Evolutionary conservation across 2,797 vertebrate genomes (phyloP), one percentile per base, ranked within the genome.

Genomic region (Myripristis jacobus): DNA sequence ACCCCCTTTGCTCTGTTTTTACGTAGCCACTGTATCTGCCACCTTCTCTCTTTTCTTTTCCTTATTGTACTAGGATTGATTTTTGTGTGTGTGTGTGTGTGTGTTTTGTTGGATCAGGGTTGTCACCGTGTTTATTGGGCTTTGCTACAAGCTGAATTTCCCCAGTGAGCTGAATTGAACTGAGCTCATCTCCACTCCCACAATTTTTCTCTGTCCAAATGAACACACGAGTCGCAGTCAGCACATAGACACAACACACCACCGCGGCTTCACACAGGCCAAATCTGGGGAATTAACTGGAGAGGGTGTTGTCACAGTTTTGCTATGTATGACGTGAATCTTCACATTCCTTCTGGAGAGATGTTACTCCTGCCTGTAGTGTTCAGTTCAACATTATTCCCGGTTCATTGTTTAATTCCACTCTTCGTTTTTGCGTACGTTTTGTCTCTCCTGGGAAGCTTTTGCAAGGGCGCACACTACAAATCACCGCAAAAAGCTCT

Each of bases 281-380:
- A 13, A 67, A 65, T 64, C 70, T 63, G 75, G 65, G 68, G 81
- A 77, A 86, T 84, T 81, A 82, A 58, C 48, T 48, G 21, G 46
- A 85, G 60, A 66, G 58, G 27, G 58, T 48, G 43, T 68, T 67
- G 50, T 70, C 54, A 61, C 47, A 56, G 58, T n/a, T 47, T 31
- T 38, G 27, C 29, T 21, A 25, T 2, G 15, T 60, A 60, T 79
- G 31, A 6, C 41, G 46, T 75, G 29, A 73, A 77, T 73, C 48
- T 57, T 77, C 31, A 61, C 43, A 62, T 80, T 36, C 11, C 59
- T 59, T 50, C 56, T 50, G 56, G 41, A 65, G 76, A 60, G 53
- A 53, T 36, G 12, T 70, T 34, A 64, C 74, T 74, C 63, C 22
- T 38, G 53, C 43, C 59, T 52, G 76, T 78, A 59, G 53, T 38